Base-by-base conservation (phyloP, 2,797 vertebrate species). In the Sternotherus odoratus region DNA sequence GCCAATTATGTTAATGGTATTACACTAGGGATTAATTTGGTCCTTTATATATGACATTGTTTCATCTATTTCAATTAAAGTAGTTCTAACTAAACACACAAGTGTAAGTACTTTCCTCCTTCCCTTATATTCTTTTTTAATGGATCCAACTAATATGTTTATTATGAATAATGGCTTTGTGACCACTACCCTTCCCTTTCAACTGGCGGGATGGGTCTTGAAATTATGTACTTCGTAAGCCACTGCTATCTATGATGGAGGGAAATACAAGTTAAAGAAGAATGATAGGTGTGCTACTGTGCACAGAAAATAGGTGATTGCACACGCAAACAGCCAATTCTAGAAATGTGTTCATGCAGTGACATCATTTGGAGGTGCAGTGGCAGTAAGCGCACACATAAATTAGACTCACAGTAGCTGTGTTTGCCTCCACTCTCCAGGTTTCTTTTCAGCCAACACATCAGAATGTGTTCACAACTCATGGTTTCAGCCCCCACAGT, bases 111-210 rank as follows among this genome's bases (percentile, higher is more conserved):
- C 69, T 26, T 77, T 23, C 69, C 51, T 84, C 87, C 46, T 87
- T 91, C 53, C 5, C 21, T 60, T 6, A 33, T 36, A 1, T 19
- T 84, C 43, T 83, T 88, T 46, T 28, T 36, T 66, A 15, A 1
- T 6, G 7, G 54, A 75, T 54, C 51, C 1, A 24, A 43, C 50
- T 57, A 92, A 60, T 4, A 79, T 4, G 5, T 33, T 77, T 75
- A 81, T 33, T 9, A 16, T 60, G 86, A 93, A 88, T 17, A 77
- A 86, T 24, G 84, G n/a, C 2, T 51, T 7, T 16, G 36, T 12
- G 5, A 43, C 93, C 53, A 77, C 30, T 19, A 56, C 26, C 26
- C 93, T 87, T 86, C 30, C 30, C 36, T 85, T 88, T 90, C 28
- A 75, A 80, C 49, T 43, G 49, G 24, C 78, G 30, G 19, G 49